Conservation (phyloP, 2,113 vertebrate species). For the Sapayoa aenigma region DNA sequence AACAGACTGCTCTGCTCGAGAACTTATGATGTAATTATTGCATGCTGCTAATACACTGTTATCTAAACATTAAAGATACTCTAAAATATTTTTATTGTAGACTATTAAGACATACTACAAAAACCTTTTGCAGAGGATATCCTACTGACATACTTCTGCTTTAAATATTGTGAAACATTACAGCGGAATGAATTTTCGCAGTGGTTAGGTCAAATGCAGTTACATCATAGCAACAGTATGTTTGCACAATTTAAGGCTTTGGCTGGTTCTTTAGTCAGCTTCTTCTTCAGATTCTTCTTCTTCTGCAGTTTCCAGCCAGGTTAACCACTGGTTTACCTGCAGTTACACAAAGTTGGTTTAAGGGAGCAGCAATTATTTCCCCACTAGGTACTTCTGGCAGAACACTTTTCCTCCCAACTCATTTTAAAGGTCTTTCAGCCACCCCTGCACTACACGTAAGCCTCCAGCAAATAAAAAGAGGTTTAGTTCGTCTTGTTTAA, state of each 20-base stretch:
- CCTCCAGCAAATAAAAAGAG: accelerated
- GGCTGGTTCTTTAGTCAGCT: slow-evolving; percentile 92
- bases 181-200: slow-evolving; percentile 89
- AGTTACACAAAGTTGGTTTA: neutral
- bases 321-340: slow-evolving; percentile 99
- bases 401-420: accelerated
- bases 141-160: slow-evolving; percentile 80
- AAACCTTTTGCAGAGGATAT: slow-evolving; percentile 78
- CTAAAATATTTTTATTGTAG: slow-evolving; percentile 84
- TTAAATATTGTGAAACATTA: slow-evolving; percentile 84
- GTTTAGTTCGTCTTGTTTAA: neutral
- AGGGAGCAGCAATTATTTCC: neutral
- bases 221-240: slow-evolving; percentile 86
- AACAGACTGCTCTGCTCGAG: slow-evolving; percentile 79
- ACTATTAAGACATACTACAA: slow-evolving; percentile 88
- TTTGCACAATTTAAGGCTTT: slow-evolving; percentile 90
- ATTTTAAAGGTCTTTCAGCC: neutral
- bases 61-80: slow-evolving; percentile 85
- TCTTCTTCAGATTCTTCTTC: slow-evolving; percentile 98
- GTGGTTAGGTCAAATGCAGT: slow-evolving; percentile 84
- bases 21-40: slow-evolving; percentile 82
- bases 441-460: accelerated
- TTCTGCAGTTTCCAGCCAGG: slow-evolving; percentile 98
- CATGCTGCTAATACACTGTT: slow-evolving; percentile 85
- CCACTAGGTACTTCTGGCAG: accelerated